These are phyloP conservation scores for Heliconius nattereri DNA, from an alignment of 1,140 invertebrate species.

Conservation along the genomic window DNA sequence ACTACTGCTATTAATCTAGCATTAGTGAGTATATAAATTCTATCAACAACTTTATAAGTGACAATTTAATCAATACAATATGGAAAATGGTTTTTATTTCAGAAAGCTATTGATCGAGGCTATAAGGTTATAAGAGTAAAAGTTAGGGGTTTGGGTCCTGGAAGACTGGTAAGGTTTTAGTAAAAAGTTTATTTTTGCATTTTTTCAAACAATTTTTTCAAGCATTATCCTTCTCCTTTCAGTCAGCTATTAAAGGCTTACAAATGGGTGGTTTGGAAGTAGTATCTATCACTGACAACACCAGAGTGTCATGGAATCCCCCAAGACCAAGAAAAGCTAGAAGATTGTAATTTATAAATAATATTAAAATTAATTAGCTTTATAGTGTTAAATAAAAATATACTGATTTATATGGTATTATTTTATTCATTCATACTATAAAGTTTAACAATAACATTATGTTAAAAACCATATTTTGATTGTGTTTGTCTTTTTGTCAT, in stretches of 20 bases:
- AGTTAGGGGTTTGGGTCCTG: conserved; percentile 91
- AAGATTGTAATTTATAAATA: conserved; percentile 82
- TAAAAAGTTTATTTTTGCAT: background rate
- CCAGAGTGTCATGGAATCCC: conserved; percentile 90
- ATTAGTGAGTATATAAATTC: conserved; percentile 21
- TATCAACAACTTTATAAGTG: background rate
- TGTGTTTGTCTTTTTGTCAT: conserved; percentile 91
- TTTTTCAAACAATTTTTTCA: background rate
- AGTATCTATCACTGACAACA: conserved; percentile 94
- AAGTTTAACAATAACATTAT: conserved; percentile 21
- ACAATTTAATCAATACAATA: background rate
- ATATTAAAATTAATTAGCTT: conserved; percentile 29
- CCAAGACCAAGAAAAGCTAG: conserved; percentile 88
- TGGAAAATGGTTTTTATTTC: conserved; percentile 30
- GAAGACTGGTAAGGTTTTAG: conserved; percentile 87
- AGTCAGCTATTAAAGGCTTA: conserved; percentile 96
- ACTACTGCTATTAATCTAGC: conserved; percentile 92
- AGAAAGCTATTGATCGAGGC: conserved; percentile 89
- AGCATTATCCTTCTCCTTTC: conserved; percentile 48
- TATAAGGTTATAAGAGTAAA: conserved; percentile 88
- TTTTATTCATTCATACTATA: conserved; percentile 30
- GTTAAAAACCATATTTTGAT: conserved; percentile 93
- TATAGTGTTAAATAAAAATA: conserved; percentile 42
- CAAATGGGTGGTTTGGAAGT: conserved; percentile 94
- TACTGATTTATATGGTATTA: conserved; percentile 22